Evolutionary conservation across 1,140 invertebrate species (phyloP).

Genomic region (Drosophila elegans): DNA sequence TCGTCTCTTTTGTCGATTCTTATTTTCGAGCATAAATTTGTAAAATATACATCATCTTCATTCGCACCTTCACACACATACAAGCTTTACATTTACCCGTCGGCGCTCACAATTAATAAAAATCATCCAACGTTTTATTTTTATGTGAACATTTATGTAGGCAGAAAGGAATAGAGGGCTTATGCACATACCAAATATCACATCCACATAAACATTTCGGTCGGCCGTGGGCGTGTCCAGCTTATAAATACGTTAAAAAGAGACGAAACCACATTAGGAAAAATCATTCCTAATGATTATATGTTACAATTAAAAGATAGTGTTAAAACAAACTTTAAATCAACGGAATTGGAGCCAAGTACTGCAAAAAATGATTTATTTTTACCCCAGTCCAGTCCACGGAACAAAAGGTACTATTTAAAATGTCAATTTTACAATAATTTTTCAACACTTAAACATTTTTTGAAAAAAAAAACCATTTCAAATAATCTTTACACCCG

Average conservation of each 20-base stretch:
- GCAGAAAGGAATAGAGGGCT: no score
- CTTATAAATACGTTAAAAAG: slow-evolving; percentile 21
- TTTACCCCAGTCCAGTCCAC: slow-evolving; percentile 7
- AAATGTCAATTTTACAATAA: neutral
- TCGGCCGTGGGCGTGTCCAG: slow-evolving; percentile 29
- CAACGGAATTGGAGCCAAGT: neutral
- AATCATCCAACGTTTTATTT: no score
- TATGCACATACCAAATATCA: no score
- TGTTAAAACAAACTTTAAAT: neutral
- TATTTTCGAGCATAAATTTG: no score
- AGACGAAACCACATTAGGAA: neutral
- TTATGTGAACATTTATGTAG: no score
- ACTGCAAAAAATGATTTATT: neutral
- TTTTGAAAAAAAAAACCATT: no score
- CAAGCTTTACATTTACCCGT: no score
- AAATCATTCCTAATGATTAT: neutral
- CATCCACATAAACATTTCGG: slow-evolving; percentile 29
- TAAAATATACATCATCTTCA: no score
- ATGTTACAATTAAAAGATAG: neutral
- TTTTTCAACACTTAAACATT: neutral
- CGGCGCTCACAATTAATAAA: no score
- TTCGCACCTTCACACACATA: no score
- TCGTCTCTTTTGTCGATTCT: no score
- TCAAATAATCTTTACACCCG: no score
- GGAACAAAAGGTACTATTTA: slow-evolving; percentile 27